Conservation (phyloP, 2,888 invertebrate species). For the Stomorhina lunata region DNA sequence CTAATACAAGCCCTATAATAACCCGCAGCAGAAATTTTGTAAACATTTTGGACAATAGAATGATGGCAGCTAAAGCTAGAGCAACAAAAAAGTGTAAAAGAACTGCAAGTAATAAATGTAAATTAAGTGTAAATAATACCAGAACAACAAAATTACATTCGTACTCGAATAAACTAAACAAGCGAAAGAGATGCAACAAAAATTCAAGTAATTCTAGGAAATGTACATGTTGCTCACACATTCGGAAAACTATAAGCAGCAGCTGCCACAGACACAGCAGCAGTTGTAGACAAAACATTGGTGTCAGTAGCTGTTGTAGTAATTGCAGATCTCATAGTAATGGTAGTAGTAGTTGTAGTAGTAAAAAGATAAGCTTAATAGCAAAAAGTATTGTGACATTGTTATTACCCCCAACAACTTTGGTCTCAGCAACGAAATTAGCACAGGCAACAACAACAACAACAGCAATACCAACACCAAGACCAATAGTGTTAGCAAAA, state of each 20-base stretch:
- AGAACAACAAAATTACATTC: constrained; percentile 24
- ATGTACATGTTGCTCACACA: neutral
- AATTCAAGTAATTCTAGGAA: neutral
- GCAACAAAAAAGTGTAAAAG: neutral
- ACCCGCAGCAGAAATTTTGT: neutral
- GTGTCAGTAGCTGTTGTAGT: neutral
- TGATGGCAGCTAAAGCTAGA: neutral
- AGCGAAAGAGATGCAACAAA: neutral
- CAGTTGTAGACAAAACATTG: too few species aligned
- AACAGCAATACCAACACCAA: neutral
- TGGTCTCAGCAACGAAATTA: constrained; percentile 5
- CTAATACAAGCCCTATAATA: too few species aligned
- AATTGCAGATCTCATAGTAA: neutral
- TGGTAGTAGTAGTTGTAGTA: constrained; percentile 14
- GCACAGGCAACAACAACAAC: constrained; percentile 12
- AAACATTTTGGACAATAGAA: constrained; percentile 28
- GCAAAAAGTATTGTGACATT: constrained; percentile 36
- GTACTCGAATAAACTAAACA: constrained; percentile 19
- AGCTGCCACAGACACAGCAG: neutral
- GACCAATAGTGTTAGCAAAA: neutral
- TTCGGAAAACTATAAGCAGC: neutral
- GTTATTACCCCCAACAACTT: constrained; percentile 30
- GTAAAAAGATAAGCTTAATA: constrained; percentile 31
- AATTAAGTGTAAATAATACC: constrained; percentile 53
- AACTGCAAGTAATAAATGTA: constrained; percentile 33